Conservation (phyloP, 2,888 invertebrate species). For the Ganaspis brasiliensis region DNA sequence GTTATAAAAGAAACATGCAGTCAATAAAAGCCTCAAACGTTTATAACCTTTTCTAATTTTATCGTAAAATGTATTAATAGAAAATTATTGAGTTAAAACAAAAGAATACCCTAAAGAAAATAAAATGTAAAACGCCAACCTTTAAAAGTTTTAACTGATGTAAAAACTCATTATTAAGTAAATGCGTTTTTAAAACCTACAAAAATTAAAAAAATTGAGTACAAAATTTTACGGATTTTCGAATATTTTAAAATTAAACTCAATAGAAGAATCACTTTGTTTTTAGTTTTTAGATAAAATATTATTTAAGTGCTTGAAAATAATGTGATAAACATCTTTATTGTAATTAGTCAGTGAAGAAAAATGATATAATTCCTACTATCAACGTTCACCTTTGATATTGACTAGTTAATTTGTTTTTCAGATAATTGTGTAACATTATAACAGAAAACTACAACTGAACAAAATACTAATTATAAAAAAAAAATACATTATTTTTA, state of each 20-base stretch:
- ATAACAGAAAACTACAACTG: not conserved
- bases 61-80: too few relatives aligned
- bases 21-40: not conserved
- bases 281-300: too few relatives aligned
- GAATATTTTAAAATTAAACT: not conserved
- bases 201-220: not conserved
- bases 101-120: not conserved
- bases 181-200: not conserved
- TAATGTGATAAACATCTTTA: not conserved
- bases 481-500: not conserved
- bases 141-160: conserved; percentile 7
- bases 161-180: not conserved
- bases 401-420: not conserved
- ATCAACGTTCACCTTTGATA: conserved; percentile 6
- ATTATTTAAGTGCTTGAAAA: too few relatives aligned
- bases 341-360: not conserved
- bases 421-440: not conserved
- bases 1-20: not conserved
- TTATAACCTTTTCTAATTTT: not conserved
- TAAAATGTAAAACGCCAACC: not conserved
- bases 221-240: not conserved
- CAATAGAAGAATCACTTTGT: too few relatives aligned
- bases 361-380: not conserved
- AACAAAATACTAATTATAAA: not conserved
- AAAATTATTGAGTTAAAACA: too few relatives aligned